Percentiles rank a stretch among this genome's conserved stretches.
Evolutionary conservation across 64 coral and sea anemone genomes (phyloP).

Genomic region (Stichodactyla helianthus): DNA sequence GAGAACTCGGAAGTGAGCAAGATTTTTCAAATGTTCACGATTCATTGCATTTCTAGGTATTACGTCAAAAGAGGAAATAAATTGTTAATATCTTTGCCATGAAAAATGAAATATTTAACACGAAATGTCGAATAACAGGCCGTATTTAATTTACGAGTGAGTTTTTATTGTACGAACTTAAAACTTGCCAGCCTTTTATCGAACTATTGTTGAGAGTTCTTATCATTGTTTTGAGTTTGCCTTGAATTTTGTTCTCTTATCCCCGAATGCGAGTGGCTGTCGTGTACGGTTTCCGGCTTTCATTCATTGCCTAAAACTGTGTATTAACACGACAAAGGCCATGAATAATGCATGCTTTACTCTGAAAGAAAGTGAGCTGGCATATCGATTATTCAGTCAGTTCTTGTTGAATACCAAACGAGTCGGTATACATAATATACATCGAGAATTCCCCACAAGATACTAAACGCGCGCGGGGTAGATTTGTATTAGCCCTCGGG

Average conservation of each 20-base stretch:
- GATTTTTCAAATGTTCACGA: background rate
- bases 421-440: background rate
- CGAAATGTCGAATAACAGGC: background rate
- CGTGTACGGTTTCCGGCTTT: conserved; percentile 1
- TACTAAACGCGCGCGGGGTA: background rate
- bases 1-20: background rate
- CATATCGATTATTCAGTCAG: background rate
- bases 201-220: background rate
- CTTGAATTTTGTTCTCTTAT: background rate
- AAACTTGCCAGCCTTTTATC: background rate
- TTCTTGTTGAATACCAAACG: background rate
- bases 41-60: background rate
- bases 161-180: background rate
- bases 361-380: conserved; percentile 12
- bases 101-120: conserved; percentile 18
- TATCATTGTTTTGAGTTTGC: background rate
- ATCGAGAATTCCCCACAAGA: background rate
- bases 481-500: background rate
- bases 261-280: background rate
- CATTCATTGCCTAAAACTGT: conserved; percentile 10
- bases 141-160: background rate
- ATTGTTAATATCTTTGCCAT: background rate
- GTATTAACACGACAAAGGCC: conserved; percentile 25
- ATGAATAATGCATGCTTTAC: conserved; percentile 26
- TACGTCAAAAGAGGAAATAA: background rate